A percentile compares a stretch with the other conserved stretches of the same genome.
phyloP scores from a whole-genome alignment of 2,888 invertebrate genomes.

The Andrena trimmerana region DNA sequence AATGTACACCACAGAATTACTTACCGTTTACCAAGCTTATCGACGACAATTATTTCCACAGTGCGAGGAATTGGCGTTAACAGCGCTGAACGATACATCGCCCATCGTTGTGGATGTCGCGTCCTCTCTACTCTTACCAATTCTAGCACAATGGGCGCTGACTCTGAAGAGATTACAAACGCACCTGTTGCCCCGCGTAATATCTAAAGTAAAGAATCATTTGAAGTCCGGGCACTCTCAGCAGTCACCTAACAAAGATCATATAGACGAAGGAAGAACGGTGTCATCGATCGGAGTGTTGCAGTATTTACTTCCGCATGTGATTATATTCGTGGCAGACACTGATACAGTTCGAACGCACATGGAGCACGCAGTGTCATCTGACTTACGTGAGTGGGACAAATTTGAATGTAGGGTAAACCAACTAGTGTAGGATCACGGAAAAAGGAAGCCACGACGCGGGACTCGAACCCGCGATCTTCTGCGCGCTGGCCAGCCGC shows the following conservation, averaged over 20 bases:
- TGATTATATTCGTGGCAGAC: slow-evolving; percentile 77
- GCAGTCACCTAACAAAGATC: slow-evolving; percentile 77
- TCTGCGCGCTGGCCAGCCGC: too few relatives aligned
- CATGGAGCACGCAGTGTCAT: slow-evolving; percentile 71
- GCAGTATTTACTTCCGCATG: slow-evolving; percentile 80
- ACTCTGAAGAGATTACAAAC: slow-evolving; percentile 86
- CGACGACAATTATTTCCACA: slow-evolving; percentile 71
- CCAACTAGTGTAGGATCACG: too few relatives aligned
- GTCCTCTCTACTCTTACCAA: slow-evolving; percentile 87
- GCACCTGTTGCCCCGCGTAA: slow-evolving; percentile 84
- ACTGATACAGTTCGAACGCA: slow-evolving; percentile 74
- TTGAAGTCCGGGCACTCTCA: slow-evolving; percentile 74
- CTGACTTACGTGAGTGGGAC: slow-evolving; percentile 76
- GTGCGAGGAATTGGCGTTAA: slow-evolving; percentile 87
- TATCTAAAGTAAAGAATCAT: slow-evolving; percentile 78
- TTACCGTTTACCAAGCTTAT: slow-evolving; percentile 15
- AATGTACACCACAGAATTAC: slow-evolving; percentile 3
- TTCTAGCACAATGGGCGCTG: slow-evolving; percentile 88
- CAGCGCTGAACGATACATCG: slow-evolving; percentile 87
- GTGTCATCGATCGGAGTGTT: slow-evolving; percentile 77
- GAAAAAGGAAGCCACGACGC: too few relatives aligned
- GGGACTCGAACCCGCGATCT: too few relatives aligned
- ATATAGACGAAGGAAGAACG: slow-evolving; percentile 76
- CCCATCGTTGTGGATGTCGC: slow-evolving; percentile 86
- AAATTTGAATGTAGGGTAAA: background rate